Evolutionary conservation across 1,140 invertebrate genomes (phyloP), one percentile per base, ranked within the genome.

Genomic region (Trypoxylus dichotomus): DNA sequence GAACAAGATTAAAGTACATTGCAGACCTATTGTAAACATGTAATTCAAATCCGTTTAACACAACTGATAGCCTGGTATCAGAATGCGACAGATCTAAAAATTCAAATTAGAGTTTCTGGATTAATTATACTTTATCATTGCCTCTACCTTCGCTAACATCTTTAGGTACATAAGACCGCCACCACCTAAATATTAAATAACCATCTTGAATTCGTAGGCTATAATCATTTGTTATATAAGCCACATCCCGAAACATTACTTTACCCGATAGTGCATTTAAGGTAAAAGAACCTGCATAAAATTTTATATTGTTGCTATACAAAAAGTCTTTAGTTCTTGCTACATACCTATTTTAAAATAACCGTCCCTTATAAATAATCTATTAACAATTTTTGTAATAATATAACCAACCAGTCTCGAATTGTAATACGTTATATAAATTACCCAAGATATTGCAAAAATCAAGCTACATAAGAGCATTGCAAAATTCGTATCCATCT

Each of bases 211-310:
- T 91, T 81, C 97, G 90, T 47, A 98, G 85, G 42, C 95, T 95
- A 86, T 95, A 98, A 88, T 99, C 97, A 87, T 97, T 94, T 71
- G 95, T 98, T 54, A 98, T 95, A 82, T 96, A 98, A 73, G 96
- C 93, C 83, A 99, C 91, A 89, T 99, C 96, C 80, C 97, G 90
- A 88, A 99, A 98, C 98, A 99, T 99, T 54, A 99, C 94, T 89
- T 99, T 99, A 2, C 98, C 98, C 80, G 97, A 96, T 79, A 99
- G 88, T 29, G 96, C 95, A 87, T 97, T 97, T 43, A 98, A 88
- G 1, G 96, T 97, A 82, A 99, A 93, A 15, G 98, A 98, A 78
- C 97, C 97, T 95, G 81, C 63, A 75, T 74, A 74, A 79, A 77
- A n/a, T n/a, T 37, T 37, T 37, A 2, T 37, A 7, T 37, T 37